Conservation (phyloP, 2,797 vertebrate genomes). For the Leucoraja ocellata region DNA sequence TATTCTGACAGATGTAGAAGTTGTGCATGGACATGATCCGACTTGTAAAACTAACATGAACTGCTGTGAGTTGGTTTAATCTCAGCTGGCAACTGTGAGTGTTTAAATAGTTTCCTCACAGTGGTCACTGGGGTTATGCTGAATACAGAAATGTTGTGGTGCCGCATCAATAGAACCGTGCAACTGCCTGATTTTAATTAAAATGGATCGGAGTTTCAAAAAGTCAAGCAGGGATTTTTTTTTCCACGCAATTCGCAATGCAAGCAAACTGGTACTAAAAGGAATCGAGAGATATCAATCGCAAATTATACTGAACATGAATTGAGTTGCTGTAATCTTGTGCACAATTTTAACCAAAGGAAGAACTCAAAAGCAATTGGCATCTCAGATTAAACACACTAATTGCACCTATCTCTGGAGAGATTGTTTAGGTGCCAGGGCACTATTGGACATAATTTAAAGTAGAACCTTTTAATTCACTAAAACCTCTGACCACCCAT, state of each 20-base stretch:
- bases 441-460: not conserved
- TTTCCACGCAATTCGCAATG: not conserved
- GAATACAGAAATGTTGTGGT: constrained; percentile 74
- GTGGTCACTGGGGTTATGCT: constrained; percentile 94
- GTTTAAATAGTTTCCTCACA: constrained; percentile 78
- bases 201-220: not conserved
- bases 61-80: constrained; percentile 91
- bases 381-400: not conserved
- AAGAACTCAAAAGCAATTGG: not conserved
- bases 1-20: constrained; percentile 46
- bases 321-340: not conserved
- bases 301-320: not conserved
- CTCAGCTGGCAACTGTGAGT: constrained; percentile 99
- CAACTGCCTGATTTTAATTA: constrained; percentile 47
- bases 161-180: constrained; percentile 61
- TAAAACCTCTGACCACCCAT: not conserved
- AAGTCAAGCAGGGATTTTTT: not conserved
- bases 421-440: not conserved
- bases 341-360: too few relatives aligned
- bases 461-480: not conserved
- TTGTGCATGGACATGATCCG: constrained; percentile 49
- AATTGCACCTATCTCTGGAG: not conserved
- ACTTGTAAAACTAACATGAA: constrained; percentile 57
- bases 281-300: not conserved
- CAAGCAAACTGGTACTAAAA: not conserved